Base-by-base conservation (phyloP, 37 sponge, comb jelly and placozoan species). In the Mnemiopsis leidyi region DNA sequence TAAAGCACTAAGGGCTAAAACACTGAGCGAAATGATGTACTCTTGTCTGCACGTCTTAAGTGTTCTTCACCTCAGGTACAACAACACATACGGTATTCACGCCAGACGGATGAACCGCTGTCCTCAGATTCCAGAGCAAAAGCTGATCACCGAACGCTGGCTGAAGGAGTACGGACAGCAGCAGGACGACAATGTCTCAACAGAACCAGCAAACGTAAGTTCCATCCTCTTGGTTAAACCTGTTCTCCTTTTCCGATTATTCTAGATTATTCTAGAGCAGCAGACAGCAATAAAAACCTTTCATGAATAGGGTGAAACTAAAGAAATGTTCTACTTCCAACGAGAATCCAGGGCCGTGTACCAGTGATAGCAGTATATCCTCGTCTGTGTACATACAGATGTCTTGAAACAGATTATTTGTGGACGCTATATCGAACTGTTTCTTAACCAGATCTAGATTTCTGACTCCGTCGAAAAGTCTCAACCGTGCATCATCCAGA, bases 91-190 rank as follows among this genome's bases (percentile, higher is more conserved):
- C 61, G 90, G 90, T 40, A 38, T 85, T n/a, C 90, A 85, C 29
- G 90, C 61, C 26, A 38, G 61, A 25, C 39, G 90, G 24, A 23
- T 40, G 30, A n/a, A 39, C 24, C 40, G 90, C 5, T 85, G 90
- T 39, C 61, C 90, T 2, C 90, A 85, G 29, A 40, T 40, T 0
- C 23, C 40, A 0, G 90, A 85, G 36, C 90, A 85, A 29, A 85
- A 85, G 90, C 90, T 85, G 1, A 85, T 85, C 24, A 40, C 61
- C 3, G 90, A 85, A 3, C 90, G 90, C 38, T 85, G 90, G 90
- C 24, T 38, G 90, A 85, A 40, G 48, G 90, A 85, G 90, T 77
- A 77, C 36, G 79, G 79, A 32, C 32, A 77, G 61, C 61, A 48
- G 61, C 9, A 48, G 5, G 61, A 48, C 13, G 61, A 48, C 9